Percentiles rank a stretch among this genome's conserved stretches.
Conservation (phyloP, 2,888 invertebrate species). For the Eupithecia subumbrata region DNA sequence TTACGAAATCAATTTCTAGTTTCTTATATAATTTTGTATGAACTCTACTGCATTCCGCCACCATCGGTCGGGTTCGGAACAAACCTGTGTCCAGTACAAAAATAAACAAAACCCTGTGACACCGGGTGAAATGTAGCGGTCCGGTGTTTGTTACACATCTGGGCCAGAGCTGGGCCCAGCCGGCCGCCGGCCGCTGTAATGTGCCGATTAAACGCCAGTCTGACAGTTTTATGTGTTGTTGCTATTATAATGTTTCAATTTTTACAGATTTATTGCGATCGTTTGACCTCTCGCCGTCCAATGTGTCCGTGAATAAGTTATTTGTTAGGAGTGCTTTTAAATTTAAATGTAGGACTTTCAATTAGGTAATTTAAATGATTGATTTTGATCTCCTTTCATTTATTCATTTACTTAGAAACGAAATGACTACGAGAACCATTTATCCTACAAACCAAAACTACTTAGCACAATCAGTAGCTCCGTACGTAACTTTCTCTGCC, state of each 20-base stretch:
- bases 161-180: slow-evolving; percentile 17
- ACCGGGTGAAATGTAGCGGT: slow-evolving; percentile 23
- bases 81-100: slow-evolving; percentile 10
- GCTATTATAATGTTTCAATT: slow-evolving; percentile 27
- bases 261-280: slow-evolving; percentile 23
- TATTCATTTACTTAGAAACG: background rate
- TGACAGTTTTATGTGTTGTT: slow-evolving; percentile 38
- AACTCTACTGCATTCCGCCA: background rate
- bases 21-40: background rate
- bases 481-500: background rate
- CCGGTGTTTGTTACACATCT: slow-evolving; percentile 29
- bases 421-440: background rate
- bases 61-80: slow-evolving; percentile 3
- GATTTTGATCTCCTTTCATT: background rate
- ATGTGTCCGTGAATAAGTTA: background rate
- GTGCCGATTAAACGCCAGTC: slow-evolving; percentile 34
- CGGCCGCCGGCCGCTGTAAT: slow-evolving; percentile 18
- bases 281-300: slow-evolving; percentile 15
- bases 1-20: background rate
- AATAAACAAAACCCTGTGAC: slow-evolving; percentile 1
- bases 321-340: background rate
- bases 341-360: background rate
- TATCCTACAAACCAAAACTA: background rate
- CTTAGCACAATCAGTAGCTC: background rate
- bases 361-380: background rate